These are phyloP conservation scores for Lydus trimaculatus DNA, from an alignment of 2,888 invertebrate species.

Conservation along the genomic window DNA sequence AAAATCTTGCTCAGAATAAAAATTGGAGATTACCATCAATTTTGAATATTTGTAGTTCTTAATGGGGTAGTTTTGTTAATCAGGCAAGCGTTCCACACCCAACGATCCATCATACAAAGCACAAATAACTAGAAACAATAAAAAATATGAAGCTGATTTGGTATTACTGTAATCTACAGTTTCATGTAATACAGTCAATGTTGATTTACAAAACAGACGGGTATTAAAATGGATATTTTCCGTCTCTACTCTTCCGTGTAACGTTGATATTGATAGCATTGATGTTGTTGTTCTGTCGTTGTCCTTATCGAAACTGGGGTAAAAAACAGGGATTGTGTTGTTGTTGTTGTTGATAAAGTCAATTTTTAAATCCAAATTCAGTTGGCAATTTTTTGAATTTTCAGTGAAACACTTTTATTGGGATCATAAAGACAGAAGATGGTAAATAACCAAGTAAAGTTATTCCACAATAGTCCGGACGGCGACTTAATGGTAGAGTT, in stretches of 20 bases:
- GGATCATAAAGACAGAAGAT: background rate
- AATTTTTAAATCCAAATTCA: background rate
- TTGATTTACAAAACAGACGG: background rate
- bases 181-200: background rate
- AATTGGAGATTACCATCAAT: too few species aligned
- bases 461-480: background rate
- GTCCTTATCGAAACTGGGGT: background rate
- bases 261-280: background rate
- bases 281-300: background rate
- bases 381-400: background rate
- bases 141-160: too few species aligned
- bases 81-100: too few species aligned
- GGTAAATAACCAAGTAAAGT: constrained; percentile 2
- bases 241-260: background rate
- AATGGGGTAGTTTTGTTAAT: too few species aligned
- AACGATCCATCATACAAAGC: too few species aligned
- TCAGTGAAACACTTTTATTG: background rate
- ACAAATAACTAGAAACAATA: too few species aligned
- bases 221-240: background rate
- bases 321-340: background rate
- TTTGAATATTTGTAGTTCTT: too few species aligned
- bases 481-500: constrained; percentile 3
- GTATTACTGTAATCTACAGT: background rate
- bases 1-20: too few species aligned
- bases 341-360: background rate